Evolutionary conservation across 37 sponge, comb jelly and placozoan genomes (phyloP).

Genomic region (Agelas oroides): DNA sequence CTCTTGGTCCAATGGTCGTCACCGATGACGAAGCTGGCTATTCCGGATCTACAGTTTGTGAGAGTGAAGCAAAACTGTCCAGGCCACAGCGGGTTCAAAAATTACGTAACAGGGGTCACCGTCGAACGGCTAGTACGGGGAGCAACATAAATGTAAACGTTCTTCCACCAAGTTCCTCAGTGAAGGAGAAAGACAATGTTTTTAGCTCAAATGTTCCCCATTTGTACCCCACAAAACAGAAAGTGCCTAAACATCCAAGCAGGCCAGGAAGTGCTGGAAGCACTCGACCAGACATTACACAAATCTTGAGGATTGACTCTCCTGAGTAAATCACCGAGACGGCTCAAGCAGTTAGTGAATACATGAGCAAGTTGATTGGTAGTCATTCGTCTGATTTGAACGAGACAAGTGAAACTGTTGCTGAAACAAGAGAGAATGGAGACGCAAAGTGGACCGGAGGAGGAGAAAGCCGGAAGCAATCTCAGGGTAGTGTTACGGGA

Average conservation of each 20-base stretch:
- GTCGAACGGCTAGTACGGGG: slow-evolving; percentile 63
- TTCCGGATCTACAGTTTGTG: neutral
- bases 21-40: slow-evolving; percentile 53
- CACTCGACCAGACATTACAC: neutral
- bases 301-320: neutral
- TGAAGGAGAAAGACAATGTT: neutral
- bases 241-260: neutral
- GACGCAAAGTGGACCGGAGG: neutral
- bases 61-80: neutral
- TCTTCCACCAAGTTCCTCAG: neutral
- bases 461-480: neutral
- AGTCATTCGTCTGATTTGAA: neutral
- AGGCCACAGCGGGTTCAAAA: slow-evolving; percentile 22
- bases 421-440: neutral
- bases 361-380: slow-evolving; percentile 7
- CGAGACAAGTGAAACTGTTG: neutral
- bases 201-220: neutral
- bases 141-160: neutral
- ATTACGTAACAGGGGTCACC: slow-evolving; percentile 12
- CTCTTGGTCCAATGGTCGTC: slow-evolving; percentile 52
- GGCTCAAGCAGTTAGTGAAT: slow-evolving; percentile 3
- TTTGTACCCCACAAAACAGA: neutral
- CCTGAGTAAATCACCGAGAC: slow-evolving; percentile 13
- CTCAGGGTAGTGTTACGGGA: neutral
- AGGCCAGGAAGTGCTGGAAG: slow-evolving; percentile 56